Percentiles rank a stretch among this genome's conserved stretches.
Evolutionary conservation across 2,797 vertebrate species (phyloP).

Genomic region (Agapornis canus): DNA sequence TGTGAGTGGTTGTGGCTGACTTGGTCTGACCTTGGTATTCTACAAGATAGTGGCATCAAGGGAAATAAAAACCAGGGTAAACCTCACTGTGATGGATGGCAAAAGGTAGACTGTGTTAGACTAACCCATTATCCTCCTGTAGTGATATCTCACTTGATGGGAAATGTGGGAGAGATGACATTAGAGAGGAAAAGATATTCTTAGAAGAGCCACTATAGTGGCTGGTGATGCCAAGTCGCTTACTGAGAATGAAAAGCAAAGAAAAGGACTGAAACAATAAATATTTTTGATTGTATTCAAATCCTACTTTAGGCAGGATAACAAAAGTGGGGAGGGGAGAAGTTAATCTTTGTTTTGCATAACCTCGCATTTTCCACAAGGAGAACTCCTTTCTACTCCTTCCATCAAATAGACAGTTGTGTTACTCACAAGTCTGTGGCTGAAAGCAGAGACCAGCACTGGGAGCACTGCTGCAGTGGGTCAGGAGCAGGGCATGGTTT

Average conservation of each 20-base stretch:
- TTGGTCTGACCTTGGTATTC: not conserved
- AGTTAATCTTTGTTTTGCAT: not conserved
- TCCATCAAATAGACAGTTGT: not conserved
- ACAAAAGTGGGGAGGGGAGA: not conserved
- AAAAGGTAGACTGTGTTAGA: not conserved
- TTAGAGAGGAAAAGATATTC: not conserved
- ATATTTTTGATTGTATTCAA: not conserved
- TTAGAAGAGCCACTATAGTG: not conserved
- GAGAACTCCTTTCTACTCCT: not conserved
- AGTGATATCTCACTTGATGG: not conserved
- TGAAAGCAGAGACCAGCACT: fast-evolving
- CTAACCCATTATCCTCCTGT: not conserved
- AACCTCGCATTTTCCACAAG: not conserved
- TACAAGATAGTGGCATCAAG: not conserved
- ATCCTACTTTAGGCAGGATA: not conserved
- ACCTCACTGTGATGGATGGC: not conserved
- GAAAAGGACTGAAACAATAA: not conserved
- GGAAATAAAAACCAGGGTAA: not conserved
- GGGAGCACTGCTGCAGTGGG: fast-evolving
- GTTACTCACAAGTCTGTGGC: not conserved
- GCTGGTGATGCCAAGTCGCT: not conserved
- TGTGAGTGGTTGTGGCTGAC: not conserved
- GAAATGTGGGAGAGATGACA: not conserved
- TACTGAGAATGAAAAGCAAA: not conserved
- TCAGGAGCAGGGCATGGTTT: not conserved